These are phyloP conservation scores for Pterocles burchelli DNA, from an alignment of 2,113 vertebrate genomes.

Conservation along the genomic window DNA sequence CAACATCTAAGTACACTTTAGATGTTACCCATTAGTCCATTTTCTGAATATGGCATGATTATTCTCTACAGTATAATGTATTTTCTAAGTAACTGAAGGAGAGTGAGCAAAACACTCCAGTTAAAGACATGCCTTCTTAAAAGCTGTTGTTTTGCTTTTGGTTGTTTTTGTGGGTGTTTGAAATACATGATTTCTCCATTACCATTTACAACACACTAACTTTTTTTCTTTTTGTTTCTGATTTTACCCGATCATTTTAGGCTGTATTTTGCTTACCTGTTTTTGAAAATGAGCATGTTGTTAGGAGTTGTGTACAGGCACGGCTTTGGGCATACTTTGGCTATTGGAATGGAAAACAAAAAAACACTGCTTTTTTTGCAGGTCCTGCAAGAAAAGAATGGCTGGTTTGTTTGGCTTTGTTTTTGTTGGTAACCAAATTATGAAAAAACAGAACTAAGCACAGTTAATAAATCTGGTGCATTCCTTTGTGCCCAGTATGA, in stretches of 20 bases:
- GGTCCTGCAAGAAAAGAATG: constrained; percentile 8
- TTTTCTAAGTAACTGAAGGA: not conserved
- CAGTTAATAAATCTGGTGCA: constrained; percentile 27
- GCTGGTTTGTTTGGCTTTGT: constrained; percentile 25
- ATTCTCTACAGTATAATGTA: not conserved
- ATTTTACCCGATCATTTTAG: not conserved
- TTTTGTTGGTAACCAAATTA: constrained; percentile 50
- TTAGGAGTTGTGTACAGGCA: not conserved
- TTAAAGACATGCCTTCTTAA: not conserved
- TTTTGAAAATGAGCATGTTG: not conserved
- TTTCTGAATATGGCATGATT: not conserved
- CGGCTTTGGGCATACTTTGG: not conserved
- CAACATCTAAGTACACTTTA: not conserved
- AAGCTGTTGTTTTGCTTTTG: not conserved
- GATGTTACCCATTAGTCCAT: not conserved
- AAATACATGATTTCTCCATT: not conserved
- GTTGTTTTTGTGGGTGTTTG: not conserved
- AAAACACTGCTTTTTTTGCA: not conserved
- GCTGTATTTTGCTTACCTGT: not conserved
- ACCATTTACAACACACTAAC: not conserved
- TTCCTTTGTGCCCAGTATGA: constrained; percentile 20
- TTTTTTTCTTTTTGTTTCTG: not conserved
- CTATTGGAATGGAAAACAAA: constrained; percentile 34
- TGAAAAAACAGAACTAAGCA: constrained; percentile 29
- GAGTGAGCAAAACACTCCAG: not conserved